These are phyloP conservation scores for Isaurus tuberculatus DNA, from an alignment of 92 coral and sea anemone genomes.

Conservation along the genomic window DNA sequence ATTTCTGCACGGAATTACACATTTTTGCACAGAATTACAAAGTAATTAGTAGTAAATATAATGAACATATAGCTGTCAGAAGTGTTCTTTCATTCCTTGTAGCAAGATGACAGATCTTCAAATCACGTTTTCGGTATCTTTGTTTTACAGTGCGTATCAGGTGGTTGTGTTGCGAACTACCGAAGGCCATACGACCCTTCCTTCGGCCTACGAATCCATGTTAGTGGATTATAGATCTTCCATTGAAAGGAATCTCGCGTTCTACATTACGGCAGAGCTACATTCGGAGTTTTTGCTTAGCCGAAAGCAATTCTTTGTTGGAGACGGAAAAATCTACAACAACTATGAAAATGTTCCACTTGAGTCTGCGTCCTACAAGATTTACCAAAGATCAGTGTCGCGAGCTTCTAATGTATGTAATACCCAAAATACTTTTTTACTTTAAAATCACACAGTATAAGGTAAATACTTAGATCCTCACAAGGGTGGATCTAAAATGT, in stretches of 20 bases:
- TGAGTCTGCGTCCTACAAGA: conserved; percentile 1
- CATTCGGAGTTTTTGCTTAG: conserved; percentile 3
- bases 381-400: conserved; percentile 51
- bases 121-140: too few relatives aligned
- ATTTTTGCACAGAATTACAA: too few relatives aligned
- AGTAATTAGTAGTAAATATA: too few relatives aligned
- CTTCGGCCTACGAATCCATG: background rate
- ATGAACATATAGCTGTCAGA: too few relatives aligned
- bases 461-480: too few relatives aligned
- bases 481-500: too few relatives aligned
- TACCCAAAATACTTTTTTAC: too few relatives aligned
- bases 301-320: conserved; percentile 33
- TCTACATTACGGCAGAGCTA: conserved; percentile 37
- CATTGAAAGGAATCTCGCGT: background rate
- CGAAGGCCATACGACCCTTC: background rate
- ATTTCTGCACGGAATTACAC: too few relatives aligned
- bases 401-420: conserved; percentile 2
- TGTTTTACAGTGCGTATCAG: conserved; percentile 32
- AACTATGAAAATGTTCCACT: conserved; percentile 44
- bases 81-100: too few relatives aligned
- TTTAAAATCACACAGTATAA: too few relatives aligned
- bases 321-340: conserved; percentile 40
- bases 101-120: too few relatives aligned
- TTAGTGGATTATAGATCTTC: conserved; percentile 13
- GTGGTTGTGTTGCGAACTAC: conserved; percentile 9